Base-by-base conservation (phyloP, 2,888 invertebrate genomes). In the Monopis laevigella region DNA sequence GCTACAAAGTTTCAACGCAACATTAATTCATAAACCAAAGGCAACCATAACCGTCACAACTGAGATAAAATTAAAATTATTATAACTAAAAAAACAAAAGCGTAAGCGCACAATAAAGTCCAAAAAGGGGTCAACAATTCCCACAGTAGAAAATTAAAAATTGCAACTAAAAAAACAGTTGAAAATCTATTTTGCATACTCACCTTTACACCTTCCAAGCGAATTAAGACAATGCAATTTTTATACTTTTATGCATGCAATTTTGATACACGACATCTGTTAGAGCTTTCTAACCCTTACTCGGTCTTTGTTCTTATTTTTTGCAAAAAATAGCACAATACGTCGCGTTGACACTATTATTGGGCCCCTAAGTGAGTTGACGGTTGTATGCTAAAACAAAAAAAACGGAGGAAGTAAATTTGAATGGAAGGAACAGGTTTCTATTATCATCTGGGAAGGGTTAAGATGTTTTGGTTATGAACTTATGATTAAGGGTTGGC, bases 291-390 rank as follows among this genome's bases (percentile, higher is more conserved):
- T 51, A 55, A 56, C 64, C 70, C 65, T 59, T 55, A 45, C 45
- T 44, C 40, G 8, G 47, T 53, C 53, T 62, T 73, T 73, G 74
- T 75, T 67, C 72, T 71, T 63, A 59, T 55, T 55, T 50, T 55
- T 54, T 6, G n/a, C 29, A 12, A 56, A 59, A 61, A 56, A 60
- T 60, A 57, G 48, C 51, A 48, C 69, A 72, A 71, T 59, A 54
- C 14, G 52, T 36, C 19, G 58, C 69, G 75, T 75, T 78, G 78
- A 78, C 73, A 74, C 77, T 75, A 74, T 77, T 71, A 68, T 53
- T 51, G 51, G 26, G 29, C 18, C 12, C 28, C 19, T 14, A 29
- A n/a, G 11, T 29, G 11, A 29, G 12, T 6, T 17, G 17, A 32
- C 46, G 53, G 52, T 53, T 49, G 55, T 51, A 58, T 55, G 18